Evolutionary conservation across 2,113 vertebrate genomes (phyloP), one percentile per base, ranked within the genome.

Genomic region (Candoia aspera): DNA sequence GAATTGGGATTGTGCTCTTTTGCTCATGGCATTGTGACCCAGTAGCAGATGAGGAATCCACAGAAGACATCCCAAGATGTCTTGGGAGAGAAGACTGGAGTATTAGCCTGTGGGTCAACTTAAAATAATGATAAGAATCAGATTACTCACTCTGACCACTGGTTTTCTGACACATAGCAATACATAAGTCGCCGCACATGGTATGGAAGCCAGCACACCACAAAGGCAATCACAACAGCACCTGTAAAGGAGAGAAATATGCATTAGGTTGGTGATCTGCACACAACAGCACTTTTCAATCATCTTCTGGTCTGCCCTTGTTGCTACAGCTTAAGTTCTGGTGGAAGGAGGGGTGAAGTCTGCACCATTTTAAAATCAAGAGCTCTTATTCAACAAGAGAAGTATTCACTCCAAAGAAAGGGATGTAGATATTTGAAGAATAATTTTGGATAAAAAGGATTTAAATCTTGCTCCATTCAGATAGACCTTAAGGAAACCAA

Each of bases 141-240:
- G 0, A 0, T 83, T 13, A 99, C 99, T 99, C 95, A 99, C 99
- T 98, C 96, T 86, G 99, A 98, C 99, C 99, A 99, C 90, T 97
- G 97, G 1, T 97, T 92, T 8, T 98, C 94, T 0, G 98, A 97
- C 53, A 99, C 73, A 0, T 99, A 99, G 97, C 99, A 99, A 93
- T 98, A 99, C 99, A 99, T 99, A 94, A 99, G 98, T 0, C 99
- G 98, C 4, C 99, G 98, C 0, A 98, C 95, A 9, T 99, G 99
- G 94, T 99, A 99, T 0, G 99, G 99, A 94, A 99, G 97, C 99
- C 99, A 99, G 97, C 99, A 99, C 92, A 99, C 98, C 96, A 99
- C 99, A 0, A 99, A 99, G 92, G 99, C 99, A 0, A 99, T 97
- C 93, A 99, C 99, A 96, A 99, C 99, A 0, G 97, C 99, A 54